A percentile compares a stretch with the other conserved stretches of the same genome.
phyloP scores from a whole-genome alignment of 2,113 vertebrate species.

The Pseudopipra pipra region DNA sequence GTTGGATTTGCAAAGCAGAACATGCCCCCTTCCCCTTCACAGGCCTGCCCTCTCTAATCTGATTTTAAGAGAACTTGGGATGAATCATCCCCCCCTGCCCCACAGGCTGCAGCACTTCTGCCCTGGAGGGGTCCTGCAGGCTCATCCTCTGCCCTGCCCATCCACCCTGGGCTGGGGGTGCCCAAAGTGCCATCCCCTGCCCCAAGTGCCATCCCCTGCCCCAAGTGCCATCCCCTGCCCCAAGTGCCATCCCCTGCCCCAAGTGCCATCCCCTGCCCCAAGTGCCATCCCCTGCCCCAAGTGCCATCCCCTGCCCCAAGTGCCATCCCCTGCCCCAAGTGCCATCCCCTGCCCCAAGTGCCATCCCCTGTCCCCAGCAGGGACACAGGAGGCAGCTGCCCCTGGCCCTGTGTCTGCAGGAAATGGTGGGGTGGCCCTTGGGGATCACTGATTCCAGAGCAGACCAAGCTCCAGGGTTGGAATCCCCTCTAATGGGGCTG shows the following conservation, averaged over 20 bases:
- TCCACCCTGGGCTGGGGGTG: background rate
- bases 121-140: background rate
- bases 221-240: background rate
- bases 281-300: too few relatives aligned
- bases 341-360: background rate
- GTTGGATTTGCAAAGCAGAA: conserved; percentile 62
- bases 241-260: too few relatives aligned
- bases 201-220: background rate
- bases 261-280: background rate
- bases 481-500: background rate
- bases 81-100: background rate
- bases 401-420: background rate
- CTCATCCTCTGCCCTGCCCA: background rate
- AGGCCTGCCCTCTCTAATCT: background rate
- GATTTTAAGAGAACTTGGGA: background rate
- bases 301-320: too few relatives aligned
- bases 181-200: background rate
- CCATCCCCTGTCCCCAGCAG: background rate
- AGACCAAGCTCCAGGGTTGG: background rate
- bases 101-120: background rate
- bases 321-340: background rate
- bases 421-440: background rate
- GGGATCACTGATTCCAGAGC: background rate
- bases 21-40: conserved; percentile 22
- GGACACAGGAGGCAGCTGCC: background rate